Percentiles rank a stretch among this genome's conserved stretches.
Conservation (phyloP, 2,888 invertebrate genomes). For the Acholoe squamosa region DNA sequence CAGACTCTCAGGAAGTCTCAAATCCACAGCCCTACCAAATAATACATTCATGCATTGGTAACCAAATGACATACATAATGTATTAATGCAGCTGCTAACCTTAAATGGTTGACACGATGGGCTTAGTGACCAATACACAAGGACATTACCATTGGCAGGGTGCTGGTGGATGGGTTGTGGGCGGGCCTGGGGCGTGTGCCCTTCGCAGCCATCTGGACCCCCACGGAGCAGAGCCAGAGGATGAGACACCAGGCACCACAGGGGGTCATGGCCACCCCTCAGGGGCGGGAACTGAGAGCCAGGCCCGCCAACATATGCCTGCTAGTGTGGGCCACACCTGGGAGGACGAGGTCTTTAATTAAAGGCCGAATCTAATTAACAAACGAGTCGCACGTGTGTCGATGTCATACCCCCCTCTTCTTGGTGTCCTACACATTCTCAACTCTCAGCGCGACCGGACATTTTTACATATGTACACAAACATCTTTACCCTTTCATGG, state of each 20-base stretch:
- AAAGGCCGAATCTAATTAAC: conserved; percentile 30
- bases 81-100: no score
- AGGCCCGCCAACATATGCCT: conserved; percentile 14
- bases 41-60: no score
- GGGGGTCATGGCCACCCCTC: conserved; percentile 11
- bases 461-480: no score
- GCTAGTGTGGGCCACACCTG: neutral
- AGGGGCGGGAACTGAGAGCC: neutral
- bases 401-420: neutral
- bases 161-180: neutral
- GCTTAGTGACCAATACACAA: neutral
- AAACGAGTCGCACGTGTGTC: conserved; percentile 31
- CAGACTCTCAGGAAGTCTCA: no score
- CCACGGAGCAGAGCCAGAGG: neutral
- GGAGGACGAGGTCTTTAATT: neutral
- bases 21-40: no score
- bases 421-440: no score
- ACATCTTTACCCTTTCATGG: no score
- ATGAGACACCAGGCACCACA: neutral
- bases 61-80: no score
- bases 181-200: conserved; percentile 4
- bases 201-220: neutral
- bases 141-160: neutral
- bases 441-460: no score
- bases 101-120: no score